Evolutionary conservation across 2,797 vertebrate species (phyloP).

Genomic region (Calcarius lapponicus): DNA sequence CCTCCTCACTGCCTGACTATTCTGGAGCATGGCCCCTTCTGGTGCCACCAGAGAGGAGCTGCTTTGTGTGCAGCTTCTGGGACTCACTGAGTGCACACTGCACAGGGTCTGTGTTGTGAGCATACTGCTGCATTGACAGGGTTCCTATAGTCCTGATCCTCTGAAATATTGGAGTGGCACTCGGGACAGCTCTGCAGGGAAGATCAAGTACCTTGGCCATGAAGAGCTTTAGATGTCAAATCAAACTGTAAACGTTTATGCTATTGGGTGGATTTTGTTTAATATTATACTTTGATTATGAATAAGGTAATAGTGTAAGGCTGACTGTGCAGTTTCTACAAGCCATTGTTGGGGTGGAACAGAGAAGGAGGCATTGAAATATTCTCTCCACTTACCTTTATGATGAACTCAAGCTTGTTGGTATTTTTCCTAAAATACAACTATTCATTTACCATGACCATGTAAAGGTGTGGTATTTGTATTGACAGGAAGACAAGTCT

Average conservation of each 20-base stretch:
- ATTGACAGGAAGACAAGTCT: background rate
- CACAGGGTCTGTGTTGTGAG: background rate
- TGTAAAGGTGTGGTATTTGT: background rate
- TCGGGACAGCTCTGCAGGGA: background rate
- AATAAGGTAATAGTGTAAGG: background rate
- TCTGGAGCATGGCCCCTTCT: background rate
- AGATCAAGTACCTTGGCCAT: background rate
- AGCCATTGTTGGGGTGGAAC: background rate
- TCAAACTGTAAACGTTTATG: background rate
- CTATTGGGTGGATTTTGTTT: background rate
- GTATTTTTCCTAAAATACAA: background rate
- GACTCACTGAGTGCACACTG: background rate
- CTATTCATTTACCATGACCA: background rate
- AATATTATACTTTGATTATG: background rate
- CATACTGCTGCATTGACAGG: background rate
- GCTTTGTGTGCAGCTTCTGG: background rate
- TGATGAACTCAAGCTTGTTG: background rate
- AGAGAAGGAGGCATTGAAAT: background rate
- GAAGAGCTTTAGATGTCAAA: background rate
- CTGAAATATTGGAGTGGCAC: background rate
- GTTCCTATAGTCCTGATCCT: background rate
- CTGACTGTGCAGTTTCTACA: background rate
- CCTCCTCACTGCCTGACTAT: background rate
- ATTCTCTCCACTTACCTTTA: background rate
- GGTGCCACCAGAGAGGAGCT: background rate